Base-by-base conservation (phyloP, 2,113 vertebrate species). In the Tetrao urogallus region DNA sequence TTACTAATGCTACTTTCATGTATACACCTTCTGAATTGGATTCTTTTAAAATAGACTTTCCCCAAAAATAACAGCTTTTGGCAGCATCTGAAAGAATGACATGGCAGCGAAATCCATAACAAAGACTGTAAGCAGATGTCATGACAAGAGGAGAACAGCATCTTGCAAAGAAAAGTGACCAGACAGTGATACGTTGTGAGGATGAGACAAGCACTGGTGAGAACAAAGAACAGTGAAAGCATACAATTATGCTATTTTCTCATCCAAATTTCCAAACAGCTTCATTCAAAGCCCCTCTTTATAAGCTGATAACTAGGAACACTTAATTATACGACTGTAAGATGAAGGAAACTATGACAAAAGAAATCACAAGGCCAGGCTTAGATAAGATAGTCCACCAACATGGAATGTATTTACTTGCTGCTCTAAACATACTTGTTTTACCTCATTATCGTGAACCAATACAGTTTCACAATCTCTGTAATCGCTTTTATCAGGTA, bases 11-110 rank as follows among this genome's bases (percentile, higher is more conserved):
- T 82, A 38, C 47, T 94, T 74, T 82, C 67, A 86, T 11, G 1
- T 95, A 82, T 95, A 73, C 80, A 82, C 48, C 36, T 86, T 86
- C 82, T 78, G 93, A 94, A 75, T 42, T 67, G 43, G 8, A 82
- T 63, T 82, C 78, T 58, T 76, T 84, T 81, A 0, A 8, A 67
- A 70, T 36, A 40, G 8, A 67, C 2, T 80, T 95, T 65, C 82
- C n/a, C 30, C 18, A 8, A 32, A 27, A 79, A 85, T 78, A 74
- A 34, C n/a, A 89, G 89, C 28, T 24, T 79, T 77, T 88, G 40
- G 60, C 69, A 81, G 71, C 73, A 86, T 63, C 36, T 61, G 58
- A 36, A 72, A 74, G 54, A 77, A 80, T 28, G 43, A 22, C 43
- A 58, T 27, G 48, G 10, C 48, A 38, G 15, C 73, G 79, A 93